phyloP scores from a whole-genome alignment of 2,797 vertebrate species.

The Petrocephalus sullivani region DNA sequence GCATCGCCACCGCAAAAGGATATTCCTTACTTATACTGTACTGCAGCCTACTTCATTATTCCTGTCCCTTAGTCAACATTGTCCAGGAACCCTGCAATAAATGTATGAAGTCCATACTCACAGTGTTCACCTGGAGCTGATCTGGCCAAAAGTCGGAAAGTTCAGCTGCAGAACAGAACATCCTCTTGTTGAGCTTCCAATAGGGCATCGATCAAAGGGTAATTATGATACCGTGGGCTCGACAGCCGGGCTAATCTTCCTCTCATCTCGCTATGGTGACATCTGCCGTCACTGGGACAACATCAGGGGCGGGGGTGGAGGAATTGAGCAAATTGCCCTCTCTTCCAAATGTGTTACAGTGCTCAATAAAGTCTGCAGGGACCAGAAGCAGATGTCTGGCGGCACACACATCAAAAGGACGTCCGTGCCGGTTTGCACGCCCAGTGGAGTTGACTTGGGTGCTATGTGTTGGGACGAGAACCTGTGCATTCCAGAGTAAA shows the following conservation, averaged over 20 bases:
- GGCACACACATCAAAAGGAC: background rate
- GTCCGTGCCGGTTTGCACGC: background rate
- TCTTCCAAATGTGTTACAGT: conserved; percentile 2
- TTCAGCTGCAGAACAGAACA: background rate
- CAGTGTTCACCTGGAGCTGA: background rate
- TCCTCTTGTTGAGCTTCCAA: background rate
- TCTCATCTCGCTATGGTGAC: background rate
- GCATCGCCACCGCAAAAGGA: background rate
- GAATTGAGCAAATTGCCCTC: background rate
- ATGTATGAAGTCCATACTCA: background rate
- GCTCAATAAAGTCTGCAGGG: background rate
- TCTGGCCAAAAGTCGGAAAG: background rate
- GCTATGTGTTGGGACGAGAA: background rate
- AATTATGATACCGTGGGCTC: background rate
- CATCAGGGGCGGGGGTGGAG: background rate
- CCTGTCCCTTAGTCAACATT: background rate
- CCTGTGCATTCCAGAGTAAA: background rate
- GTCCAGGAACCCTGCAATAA: background rate
- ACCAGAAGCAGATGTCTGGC: background rate
- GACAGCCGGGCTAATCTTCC: background rate
- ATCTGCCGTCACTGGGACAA: background rate
- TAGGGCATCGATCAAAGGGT: background rate
- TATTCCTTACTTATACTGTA: background rate
- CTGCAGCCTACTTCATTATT: background rate
- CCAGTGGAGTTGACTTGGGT: background rate